Evolutionary conservation across 2,888 invertebrate species (phyloP).

Genomic region (Synanthedon vespiformis): DNA sequence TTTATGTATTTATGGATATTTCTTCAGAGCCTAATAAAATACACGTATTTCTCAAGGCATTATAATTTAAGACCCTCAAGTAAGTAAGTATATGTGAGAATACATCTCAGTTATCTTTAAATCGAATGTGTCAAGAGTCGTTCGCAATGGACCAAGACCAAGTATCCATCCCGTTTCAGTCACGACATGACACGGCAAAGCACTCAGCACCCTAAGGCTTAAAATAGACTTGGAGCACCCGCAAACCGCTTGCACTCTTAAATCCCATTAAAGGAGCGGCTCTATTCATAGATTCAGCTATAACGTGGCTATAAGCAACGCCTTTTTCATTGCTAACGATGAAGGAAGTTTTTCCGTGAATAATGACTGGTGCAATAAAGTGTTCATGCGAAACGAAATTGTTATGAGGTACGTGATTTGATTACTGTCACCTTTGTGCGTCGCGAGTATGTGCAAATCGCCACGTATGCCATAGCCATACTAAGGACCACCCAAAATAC

Average conservation of each 20-base stretch:
- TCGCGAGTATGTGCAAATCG: not conserved
- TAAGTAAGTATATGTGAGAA: too few species aligned
- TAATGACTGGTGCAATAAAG: constrained; percentile 12
- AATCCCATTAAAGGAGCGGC: constrained; percentile 43
- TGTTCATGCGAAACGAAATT: constrained; percentile 15
- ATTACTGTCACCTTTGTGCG: constrained; percentile 10
- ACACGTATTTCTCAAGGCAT: too few species aligned
- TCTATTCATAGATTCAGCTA: constrained; percentile 31
- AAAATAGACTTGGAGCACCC: constrained; percentile 32
- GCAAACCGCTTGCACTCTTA: constrained; percentile 44
- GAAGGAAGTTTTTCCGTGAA: constrained; percentile 16
- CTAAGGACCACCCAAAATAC: too few species aligned
- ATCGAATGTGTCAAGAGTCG: not conserved
- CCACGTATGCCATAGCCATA: not conserved
- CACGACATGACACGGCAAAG: constrained; percentile 42
- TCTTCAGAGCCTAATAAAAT: too few species aligned
- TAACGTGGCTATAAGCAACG: constrained; percentile 11
- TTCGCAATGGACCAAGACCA: not conserved
- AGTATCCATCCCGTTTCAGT: constrained; percentile 1
- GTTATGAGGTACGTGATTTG: constrained; percentile 20
- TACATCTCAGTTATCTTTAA: too few species aligned
- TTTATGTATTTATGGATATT: too few species aligned
- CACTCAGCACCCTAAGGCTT: constrained; percentile 46
- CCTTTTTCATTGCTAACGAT: constrained; percentile 11
- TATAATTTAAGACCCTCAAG: too few species aligned